phyloP scores from a whole-genome alignment of 2,113 vertebrate species.

The Istiophorus platypterus region DNA sequence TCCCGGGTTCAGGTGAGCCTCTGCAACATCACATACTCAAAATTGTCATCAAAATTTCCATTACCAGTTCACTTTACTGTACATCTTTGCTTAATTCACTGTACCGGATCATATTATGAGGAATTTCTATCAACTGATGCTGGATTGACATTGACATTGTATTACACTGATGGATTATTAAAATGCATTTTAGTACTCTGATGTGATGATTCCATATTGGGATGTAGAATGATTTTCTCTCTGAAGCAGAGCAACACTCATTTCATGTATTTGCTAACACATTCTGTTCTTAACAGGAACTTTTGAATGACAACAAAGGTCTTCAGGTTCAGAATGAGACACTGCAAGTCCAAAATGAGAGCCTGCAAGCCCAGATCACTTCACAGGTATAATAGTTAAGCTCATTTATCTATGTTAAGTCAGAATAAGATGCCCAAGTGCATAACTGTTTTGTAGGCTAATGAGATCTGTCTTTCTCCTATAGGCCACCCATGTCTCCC shows the following conservation, averaged over 20 bases:
- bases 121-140: not conserved
- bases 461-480: conserved; percentile 47
- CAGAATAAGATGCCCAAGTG: not conserved
- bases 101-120: not conserved
- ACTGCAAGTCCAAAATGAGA: conserved; percentile 91
- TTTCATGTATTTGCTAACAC: not conserved
- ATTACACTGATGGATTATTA: not conserved
- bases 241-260: not conserved
- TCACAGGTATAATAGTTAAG: conserved; percentile 86
- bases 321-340: conserved; percentile 92
- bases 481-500: conserved; percentile 85
- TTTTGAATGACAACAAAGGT: conserved; percentile 93
- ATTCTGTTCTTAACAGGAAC: conserved; percentile 85
- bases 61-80: not conserved
- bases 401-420: conserved; percentile 12
- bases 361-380: conserved; percentile 91
- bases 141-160: not conserved
- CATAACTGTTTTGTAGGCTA: conserved; percentile 26
- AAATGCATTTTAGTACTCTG: not conserved
- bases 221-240: not conserved
- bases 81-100: not conserved
- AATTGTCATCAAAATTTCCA: not conserved
- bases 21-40: not conserved
- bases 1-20: conserved; percentile 83
- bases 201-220: not conserved